Evolutionary conservation across 1,140 invertebrate species (phyloP).

Genomic region (Drosophila mayri): DNA sequence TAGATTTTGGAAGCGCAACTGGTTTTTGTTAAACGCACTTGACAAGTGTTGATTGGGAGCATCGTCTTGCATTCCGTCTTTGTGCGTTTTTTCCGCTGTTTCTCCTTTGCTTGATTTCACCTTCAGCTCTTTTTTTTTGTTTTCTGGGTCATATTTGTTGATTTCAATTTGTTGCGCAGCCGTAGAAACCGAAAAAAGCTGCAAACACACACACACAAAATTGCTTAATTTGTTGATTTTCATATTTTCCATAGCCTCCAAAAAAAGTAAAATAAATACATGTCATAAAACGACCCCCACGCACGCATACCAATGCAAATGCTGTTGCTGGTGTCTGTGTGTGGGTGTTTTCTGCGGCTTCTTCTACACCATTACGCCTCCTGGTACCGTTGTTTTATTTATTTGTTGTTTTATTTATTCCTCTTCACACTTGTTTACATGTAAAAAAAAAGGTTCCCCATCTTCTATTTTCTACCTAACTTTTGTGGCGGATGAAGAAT

Average conservation of each 20-base stretch:
- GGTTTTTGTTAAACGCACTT: constrained; percentile 35
- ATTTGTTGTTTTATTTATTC: constrained; percentile 63
- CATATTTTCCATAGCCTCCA: constrained; percentile 65
- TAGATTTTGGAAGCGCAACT: constrained; percentile 39
- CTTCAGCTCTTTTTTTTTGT: constrained; percentile 58
- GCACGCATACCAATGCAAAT: constrained; percentile 22
- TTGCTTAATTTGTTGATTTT: constrained; percentile 70
- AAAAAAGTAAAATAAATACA: constrained; percentile 39
- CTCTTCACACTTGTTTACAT: constrained; percentile 41
- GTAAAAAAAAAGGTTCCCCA: constrained; percentile 22
- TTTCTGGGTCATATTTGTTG: constrained; percentile 83
- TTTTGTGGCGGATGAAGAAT: constrained; percentile 11
- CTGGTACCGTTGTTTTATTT: constrained; percentile 61
- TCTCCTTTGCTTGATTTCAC: constrained; percentile 60
- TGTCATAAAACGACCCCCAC: constrained; percentile 29
- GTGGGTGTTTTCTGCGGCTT: constrained; percentile 33
- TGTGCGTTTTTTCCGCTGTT: constrained; percentile 10
- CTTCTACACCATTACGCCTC: constrained; percentile 7
- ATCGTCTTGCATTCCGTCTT: constrained; percentile 11
- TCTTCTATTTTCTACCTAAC: constrained; percentile 20
- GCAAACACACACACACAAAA: constrained; percentile 44
- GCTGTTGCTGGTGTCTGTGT: constrained; percentile 13
- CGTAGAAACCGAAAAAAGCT: constrained; percentile 37
- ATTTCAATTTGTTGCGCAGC: constrained; percentile 75
- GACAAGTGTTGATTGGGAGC: constrained; percentile 24